phyloP scores from a whole-genome alignment of 2,113 vertebrate species.

The Oryctolagus cuniculus region DNA sequence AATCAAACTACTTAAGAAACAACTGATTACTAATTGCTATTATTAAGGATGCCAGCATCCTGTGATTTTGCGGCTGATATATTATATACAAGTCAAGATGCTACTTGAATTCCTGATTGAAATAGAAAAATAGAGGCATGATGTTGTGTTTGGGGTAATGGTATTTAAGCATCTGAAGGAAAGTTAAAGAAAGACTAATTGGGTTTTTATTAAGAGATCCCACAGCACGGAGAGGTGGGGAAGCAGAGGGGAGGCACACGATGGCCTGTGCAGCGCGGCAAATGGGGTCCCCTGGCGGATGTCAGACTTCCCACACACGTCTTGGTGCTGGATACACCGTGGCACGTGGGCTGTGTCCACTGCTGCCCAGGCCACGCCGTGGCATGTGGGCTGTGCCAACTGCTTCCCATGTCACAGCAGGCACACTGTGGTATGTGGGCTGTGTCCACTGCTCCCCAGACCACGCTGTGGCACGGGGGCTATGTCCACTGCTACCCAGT shows the following conservation, averaged over 20 bases:
- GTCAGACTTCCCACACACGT: rapidly evolving
- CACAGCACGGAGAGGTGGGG: neutral
- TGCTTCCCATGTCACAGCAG: too few species aligned
- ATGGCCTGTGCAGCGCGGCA: rapidly evolving
- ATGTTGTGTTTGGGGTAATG: slow-evolving; percentile 67
- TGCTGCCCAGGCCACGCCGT: neutral
- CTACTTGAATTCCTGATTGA: slow-evolving; percentile 79
- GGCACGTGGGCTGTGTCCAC: rapidly evolving
- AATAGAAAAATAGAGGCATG: slow-evolving; percentile 45
- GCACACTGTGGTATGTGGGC: rapidly evolving
- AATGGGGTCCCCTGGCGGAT: rapidly evolving
- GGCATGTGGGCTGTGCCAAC: too few species aligned
- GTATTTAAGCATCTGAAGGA: slow-evolving; percentile 59
- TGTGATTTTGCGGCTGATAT: slow-evolving; percentile 71
- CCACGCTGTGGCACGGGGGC: too few species aligned
- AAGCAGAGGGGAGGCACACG: rapidly evolving
- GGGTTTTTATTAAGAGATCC: slow-evolving; percentile 67
- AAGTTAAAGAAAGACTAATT: slow-evolving; percentile 72
- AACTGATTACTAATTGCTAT: slow-evolving; percentile 85
- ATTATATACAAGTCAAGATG: slow-evolving; percentile 80
- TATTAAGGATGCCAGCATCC: slow-evolving; percentile 80
- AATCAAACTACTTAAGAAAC: slow-evolving; percentile 81
- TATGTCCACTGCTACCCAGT: too few species aligned
- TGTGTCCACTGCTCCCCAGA: rapidly evolving
- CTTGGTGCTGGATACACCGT: rapidly evolving